Base-by-base conservation (phyloP, 2,888 invertebrate genomes). In the Eupithecia subumbrata region DNA sequence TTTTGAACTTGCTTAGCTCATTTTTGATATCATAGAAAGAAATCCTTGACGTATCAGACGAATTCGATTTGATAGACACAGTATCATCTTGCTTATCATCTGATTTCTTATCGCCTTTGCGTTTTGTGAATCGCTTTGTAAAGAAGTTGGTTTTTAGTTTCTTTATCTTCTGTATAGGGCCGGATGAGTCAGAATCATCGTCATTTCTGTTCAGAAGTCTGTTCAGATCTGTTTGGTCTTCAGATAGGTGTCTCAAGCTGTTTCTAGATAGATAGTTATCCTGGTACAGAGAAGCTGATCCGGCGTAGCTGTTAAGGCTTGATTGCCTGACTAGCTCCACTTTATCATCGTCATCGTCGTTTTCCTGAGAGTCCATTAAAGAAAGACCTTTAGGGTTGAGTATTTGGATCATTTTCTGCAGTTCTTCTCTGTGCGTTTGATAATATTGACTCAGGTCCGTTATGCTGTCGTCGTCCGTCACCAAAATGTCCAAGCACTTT, bases 401-500 rank as follows among this genome's bases (percentile, higher is more conserved):
- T 30, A 95, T 91, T 56, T 82, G 87, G 3, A 95, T 82, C 48
- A 95, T 85, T 78, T 91, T 93, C 70, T 90, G 87, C 25, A 95
- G 80, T 75, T 94, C 94, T 0, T 94, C 94, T 75, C 91, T 93
- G 72, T 95, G 95, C 56, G 86, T 86, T 79, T 90, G 89, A 78
- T 92, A 94, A 73, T 94, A 95, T 74, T 91, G 86, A 78, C 90
- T 92, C 77, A 94, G 82, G 81, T 94, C 94, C 8, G 91, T 88
- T 2, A 89, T 88, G 68, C 86, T 93, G 72, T 94, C 94, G 73
- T 95, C 92, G 73, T 94, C 92, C 22, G 94, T 92, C 83, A 94
- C 95, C 85, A 96, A 92, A 93, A 96, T 96, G 91, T 96, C 96
- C 91, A 96, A 93, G 89, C 96, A 96, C 84, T 96, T 95, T 89